Conservation (phyloP, 2,113 vertebrate genomes). For the Gnathonemus echidnorhynchus region DNA sequence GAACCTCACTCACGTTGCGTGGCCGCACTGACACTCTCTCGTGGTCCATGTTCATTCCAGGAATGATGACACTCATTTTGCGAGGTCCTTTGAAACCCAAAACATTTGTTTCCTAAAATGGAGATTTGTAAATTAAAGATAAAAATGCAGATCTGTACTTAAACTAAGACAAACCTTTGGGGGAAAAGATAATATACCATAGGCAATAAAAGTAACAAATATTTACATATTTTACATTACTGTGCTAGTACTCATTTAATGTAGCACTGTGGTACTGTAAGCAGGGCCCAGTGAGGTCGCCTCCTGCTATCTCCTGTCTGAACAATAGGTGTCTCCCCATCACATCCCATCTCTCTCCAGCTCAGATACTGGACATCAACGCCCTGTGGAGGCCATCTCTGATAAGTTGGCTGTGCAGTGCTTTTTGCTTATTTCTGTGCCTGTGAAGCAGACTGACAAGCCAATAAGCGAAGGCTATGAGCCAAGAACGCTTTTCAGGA, state of each 20-base stretch:
- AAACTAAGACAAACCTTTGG: not conserved
- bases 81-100: slow-evolving; percentile 96
- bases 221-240: not conserved
- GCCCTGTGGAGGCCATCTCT: not conserved
- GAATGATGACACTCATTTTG: slow-evolving; percentile 98
- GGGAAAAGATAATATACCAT: not conserved
- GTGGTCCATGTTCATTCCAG: slow-evolving; percentile 98
- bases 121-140: not conserved
- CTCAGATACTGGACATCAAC: not conserved
- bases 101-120: slow-evolving; percentile 88
- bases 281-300: not conserved
- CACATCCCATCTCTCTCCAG: not conserved
- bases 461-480: not conserved
- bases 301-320: not conserved
- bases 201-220: not conserved
- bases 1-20: slow-evolving; percentile 73
- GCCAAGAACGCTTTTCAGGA: not conserved
- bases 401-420: not conserved
- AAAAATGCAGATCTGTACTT: not conserved
- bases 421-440: not conserved
- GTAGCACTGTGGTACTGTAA: not conserved
- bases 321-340: slow-evolving; percentile 35
- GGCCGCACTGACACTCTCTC: slow-evolving; percentile 91
- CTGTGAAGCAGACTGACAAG: not conserved
- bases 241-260: not conserved